Evolutionary conservation across 2,888 invertebrate species (phyloP).

Genomic region (Meghimatium bilineatum): DNA sequence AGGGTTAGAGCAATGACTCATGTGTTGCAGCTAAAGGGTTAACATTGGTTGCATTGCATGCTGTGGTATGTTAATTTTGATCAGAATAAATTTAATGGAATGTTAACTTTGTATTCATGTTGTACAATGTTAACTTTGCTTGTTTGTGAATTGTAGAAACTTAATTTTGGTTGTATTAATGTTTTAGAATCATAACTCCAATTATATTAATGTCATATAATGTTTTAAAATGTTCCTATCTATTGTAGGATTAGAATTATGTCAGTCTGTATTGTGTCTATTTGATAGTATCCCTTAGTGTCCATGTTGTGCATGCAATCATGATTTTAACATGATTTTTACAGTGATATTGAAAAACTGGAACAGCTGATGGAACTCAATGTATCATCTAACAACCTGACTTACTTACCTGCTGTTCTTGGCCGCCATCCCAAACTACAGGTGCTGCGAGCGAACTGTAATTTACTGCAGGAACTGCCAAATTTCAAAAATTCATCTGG

Average conservation of each 20-base stretch:
- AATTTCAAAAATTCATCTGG: constrained; percentile 75
- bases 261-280: background rate
- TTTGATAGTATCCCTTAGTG: background rate
- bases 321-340: background rate
- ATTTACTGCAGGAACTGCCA: constrained; percentile 76
- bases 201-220: too few relatives aligned
- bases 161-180: background rate
- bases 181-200: too few relatives aligned
- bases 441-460: constrained; percentile 77
- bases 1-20: too few relatives aligned
- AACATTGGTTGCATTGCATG: too few relatives aligned
- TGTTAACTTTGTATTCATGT: background rate
- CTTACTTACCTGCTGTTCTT: constrained; percentile 73
- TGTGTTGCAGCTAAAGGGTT: too few relatives aligned
- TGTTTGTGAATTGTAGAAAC: too few relatives aligned
- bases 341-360: constrained; percentile 74
- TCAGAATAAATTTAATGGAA: too few relatives aligned
- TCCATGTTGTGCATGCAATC: background rate
- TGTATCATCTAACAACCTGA: constrained; percentile 77
- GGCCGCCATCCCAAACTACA: constrained; percentile 75
- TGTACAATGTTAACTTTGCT: background rate
- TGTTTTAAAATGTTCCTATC: too few relatives aligned
- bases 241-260: background rate
- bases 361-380: constrained; percentile 76
- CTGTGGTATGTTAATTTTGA: too few relatives aligned